phyloP scores from a whole-genome alignment of 2,797 vertebrate species.

The Holocentrus rufus region DNA sequence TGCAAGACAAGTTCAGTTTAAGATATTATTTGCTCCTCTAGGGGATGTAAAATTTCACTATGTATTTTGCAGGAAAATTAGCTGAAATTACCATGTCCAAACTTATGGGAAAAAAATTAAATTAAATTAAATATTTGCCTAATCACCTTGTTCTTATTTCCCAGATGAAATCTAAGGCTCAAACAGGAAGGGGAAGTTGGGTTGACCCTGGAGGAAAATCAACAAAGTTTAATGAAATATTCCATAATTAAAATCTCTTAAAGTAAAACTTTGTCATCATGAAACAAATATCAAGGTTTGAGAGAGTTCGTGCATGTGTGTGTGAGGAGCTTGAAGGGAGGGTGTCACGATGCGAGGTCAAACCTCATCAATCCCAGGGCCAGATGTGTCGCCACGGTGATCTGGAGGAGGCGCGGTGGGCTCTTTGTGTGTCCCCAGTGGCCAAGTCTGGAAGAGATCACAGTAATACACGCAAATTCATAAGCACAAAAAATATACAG shows the following conservation, averaged over 20 bases:
- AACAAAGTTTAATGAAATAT: background rate
- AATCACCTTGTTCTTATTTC: conserved; percentile 21
- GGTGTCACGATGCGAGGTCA: background rate
- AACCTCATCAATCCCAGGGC: conserved; percentile 78
- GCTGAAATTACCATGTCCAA: background rate
- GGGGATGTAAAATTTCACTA: background rate
- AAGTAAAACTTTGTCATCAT: background rate
- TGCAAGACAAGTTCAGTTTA: conserved; percentile 26
- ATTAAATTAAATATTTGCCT: background rate
- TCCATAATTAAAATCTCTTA: conserved; percentile 8
- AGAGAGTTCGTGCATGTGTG: background rate
- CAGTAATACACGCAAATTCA: background rate
- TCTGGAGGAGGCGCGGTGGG: conserved; percentile 69
- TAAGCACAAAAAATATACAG: background rate
- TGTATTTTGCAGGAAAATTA: background rate
- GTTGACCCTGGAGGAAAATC: conserved; percentile 69
- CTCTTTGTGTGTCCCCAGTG: conserved; percentile 59
- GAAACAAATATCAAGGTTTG: background rate
- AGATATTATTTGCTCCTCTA: background rate
- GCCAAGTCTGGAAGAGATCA: conserved; percentile 65
- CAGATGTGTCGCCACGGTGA: conserved; percentile 78
- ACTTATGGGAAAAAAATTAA: background rate
- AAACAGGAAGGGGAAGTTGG: conserved; percentile 80
- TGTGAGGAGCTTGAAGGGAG: background rate
- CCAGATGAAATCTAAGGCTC: conserved; percentile 72